phyloP scores from a whole-genome alignment of 2,888 invertebrate genomes.

The Polyploca ridens region DNA sequence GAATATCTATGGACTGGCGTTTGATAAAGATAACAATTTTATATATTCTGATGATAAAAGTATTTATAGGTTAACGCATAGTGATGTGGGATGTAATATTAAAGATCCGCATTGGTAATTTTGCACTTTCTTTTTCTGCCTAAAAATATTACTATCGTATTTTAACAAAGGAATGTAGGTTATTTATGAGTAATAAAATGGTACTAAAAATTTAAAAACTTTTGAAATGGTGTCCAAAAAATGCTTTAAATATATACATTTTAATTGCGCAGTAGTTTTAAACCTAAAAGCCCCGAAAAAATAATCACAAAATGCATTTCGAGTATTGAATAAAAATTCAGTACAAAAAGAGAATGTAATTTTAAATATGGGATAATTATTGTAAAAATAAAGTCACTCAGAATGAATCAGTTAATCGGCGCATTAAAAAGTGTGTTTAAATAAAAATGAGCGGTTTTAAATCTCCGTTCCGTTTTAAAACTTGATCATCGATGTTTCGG shows the following conservation, averaged over 20 bases:
- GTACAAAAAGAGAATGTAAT: not conserved
- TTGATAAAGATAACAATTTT: constrained; percentile 64
- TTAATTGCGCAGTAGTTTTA: not conserved
- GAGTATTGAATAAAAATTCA: too few species aligned
- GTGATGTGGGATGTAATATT: constrained; percentile 43
- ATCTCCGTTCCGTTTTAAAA: constrained; percentile 24
- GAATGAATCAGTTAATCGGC: too few species aligned
- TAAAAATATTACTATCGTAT: not conserved
- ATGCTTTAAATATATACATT: too few species aligned
- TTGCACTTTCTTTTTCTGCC: constrained; percentile 7
- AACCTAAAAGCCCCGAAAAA: not conserved
- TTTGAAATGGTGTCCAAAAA: too few species aligned
- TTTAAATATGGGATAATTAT: not conserved
- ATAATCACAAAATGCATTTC: too few species aligned
- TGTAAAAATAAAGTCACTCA: not conserved
- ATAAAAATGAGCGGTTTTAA: not conserved
- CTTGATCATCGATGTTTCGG: constrained; percentile 10
- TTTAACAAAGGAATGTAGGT: too few species aligned
- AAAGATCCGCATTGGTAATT: constrained; percentile 41
- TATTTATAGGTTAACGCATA: constrained; percentile 52
- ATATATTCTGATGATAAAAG: constrained; percentile 60
- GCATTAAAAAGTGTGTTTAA: not conserved
- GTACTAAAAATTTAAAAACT: too few species aligned
- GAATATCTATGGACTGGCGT: constrained; percentile 58
- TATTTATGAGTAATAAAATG: too few species aligned